phyloP scores from a whole-genome alignment of 2,113 vertebrate species.

The Pithys albifrons region DNA sequence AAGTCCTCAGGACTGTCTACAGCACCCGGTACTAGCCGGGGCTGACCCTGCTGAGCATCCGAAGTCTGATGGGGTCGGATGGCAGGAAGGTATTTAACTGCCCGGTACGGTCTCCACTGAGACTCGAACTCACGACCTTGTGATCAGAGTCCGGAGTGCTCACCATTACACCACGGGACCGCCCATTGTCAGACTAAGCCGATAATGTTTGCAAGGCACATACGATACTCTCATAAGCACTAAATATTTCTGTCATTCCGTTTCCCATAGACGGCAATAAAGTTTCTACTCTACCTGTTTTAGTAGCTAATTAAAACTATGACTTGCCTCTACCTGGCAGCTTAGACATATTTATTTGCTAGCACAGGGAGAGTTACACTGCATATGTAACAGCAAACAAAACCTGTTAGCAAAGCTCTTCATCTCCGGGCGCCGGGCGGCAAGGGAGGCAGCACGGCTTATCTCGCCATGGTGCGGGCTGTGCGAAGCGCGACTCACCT shows the following conservation, averaged over 20 bases:
- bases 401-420: neutral
- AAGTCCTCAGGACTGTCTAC: too few relatives aligned
- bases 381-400: neutral
- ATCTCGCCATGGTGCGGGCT: neutral
- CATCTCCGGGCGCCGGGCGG: neutral
- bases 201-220: neutral
- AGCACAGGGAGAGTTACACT: neutral
- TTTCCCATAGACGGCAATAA: neutral
- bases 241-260: neutral
- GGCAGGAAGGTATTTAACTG: too few relatives aligned
- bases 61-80: too few relatives aligned
- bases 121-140: too few relatives aligned
- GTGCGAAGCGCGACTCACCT: neutral
- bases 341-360: neutral
- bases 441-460: neutral
- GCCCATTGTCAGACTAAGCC: too few relatives aligned
- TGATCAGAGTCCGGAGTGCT: too few relatives aligned
- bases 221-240: neutral
- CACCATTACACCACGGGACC: too few relatives aligned
- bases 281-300: neutral
- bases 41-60: too few relatives aligned
- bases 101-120: too few relatives aligned
- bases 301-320: neutral
- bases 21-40: too few relatives aligned
- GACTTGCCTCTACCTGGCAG: neutral